Conservation (phyloP, 2,797 vertebrate genomes). For the Arnoldichthys spilopterus region DNA sequence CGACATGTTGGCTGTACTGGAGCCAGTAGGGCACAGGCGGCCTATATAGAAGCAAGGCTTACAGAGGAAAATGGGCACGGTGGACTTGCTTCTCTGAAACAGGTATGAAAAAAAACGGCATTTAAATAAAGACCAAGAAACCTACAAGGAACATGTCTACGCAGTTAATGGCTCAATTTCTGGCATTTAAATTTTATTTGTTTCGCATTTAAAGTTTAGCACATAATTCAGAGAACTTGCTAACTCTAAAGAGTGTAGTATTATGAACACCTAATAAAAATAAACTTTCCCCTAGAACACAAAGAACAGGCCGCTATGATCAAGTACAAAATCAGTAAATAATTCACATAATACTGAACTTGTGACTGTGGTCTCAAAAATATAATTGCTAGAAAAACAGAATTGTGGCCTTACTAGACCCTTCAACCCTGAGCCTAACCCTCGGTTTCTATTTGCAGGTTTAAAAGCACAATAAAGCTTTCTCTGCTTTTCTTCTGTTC, state of each 20-base stretch:
- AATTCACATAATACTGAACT: no score
- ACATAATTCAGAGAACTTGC: no score
- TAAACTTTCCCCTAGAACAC: no score
- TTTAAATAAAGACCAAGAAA: neutral
- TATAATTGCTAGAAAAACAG: neutral
- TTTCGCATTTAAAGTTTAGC: neutral
- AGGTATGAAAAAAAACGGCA: neutral
- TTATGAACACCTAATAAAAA: no score
- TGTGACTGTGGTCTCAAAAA: no score
- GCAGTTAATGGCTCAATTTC: neutral
- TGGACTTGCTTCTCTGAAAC: neutral
- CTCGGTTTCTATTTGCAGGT: no score
- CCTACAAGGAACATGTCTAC: neutral
- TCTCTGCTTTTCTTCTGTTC: neutral
- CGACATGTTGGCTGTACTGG: conserved; percentile 65
- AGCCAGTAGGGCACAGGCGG: conserved; percentile 65
- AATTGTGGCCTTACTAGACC: neutral
- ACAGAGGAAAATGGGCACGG: neutral
- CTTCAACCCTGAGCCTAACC: neutral
- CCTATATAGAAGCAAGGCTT: conserved; percentile 62
- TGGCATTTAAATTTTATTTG: neutral
- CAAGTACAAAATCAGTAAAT: no score
- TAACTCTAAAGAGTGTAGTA: no score
- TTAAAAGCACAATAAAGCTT: neutral
- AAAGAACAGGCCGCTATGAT: no score